Evolutionary conservation across 1,140 invertebrate genomes (phyloP), one percentile per base, ranked within the genome.

Genomic region (Bombus impatiens): DNA sequence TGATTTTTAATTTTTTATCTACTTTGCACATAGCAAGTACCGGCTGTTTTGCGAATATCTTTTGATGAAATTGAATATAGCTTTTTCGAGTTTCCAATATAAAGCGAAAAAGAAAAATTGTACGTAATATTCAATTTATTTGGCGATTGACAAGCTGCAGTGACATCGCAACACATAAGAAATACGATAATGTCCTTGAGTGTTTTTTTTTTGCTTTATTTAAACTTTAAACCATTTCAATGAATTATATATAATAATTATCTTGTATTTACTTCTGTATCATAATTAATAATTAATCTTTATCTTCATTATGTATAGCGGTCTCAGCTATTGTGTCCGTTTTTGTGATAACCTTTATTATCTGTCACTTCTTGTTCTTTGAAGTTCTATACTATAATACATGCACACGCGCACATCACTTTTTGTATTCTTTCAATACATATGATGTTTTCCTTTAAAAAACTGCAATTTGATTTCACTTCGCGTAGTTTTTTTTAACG

Each of bases 241-340:
- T 93, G 87, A 92, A 92, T 91, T 92, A 92, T 92, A 86, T 93
- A 93, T 93, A 93, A 93, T 93, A 89, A 92, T 92, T 91, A 93
- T 92, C 89, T 92, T 89, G 88, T 87, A 92, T 93, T 89, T 89
- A 92, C 79, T 91, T 89, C 85, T 92, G 88, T 90, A 91, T 92
- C 79, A 87, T 93, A 88, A 93, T 92, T 92, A 91, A 90, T 93
- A 91, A 86, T 93, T 93, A 93, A 92, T 92, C 86, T 92, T 92
- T 91, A 93, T 92, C 88, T 88, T 92, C 89, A 91, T 90, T 93
- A 93, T 93, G 86, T 93, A 93, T 93, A 94, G 86, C 90, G 92
- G 91, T 93, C 59, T 92, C 91, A 92, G 91, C 67, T 59, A 65
- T 74, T 87, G 22, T 87, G 78, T 86, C 72, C 67, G 44, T 62